Percentiles rank a stretch among this genome's conserved stretches.
phyloP scores from a whole-genome alignment of 2,888 invertebrate species.

The Ornithoptera priamus region DNA sequence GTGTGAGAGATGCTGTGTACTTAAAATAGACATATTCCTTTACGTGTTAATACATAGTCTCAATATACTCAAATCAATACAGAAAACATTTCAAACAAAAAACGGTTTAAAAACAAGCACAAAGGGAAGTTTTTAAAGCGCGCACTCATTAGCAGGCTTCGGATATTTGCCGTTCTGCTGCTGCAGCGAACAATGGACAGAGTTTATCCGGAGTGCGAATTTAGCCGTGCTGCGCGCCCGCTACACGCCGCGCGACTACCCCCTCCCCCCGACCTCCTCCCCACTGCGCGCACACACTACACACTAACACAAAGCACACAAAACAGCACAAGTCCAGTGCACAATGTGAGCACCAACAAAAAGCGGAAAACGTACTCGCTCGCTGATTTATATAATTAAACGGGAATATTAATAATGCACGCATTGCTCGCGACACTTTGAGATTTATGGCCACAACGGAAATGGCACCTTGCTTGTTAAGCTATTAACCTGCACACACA shows the following conservation, averaged over 20 bases:
- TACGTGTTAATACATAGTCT: too few species aligned
- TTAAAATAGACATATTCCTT: too few species aligned
- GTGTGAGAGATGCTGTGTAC: too few species aligned
- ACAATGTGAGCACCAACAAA: constrained; percentile 22
- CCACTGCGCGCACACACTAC: neutral
- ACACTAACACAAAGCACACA: constrained; percentile 5
- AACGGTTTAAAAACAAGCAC: constrained; percentile 14
- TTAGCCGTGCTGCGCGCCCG: constrained; percentile 1
- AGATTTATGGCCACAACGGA: too few species aligned
- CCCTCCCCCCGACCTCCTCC: too few species aligned
- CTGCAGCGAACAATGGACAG: constrained; percentile 12
- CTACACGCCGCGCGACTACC: too few species aligned
- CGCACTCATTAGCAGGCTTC: constrained; percentile 23
- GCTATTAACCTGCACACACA: too few species aligned
- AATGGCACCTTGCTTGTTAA: too few species aligned
- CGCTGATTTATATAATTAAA: too few species aligned
- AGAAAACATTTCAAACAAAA: constrained; percentile 10
- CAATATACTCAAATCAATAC: neutral
- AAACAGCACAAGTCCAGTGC: constrained; percentile 2
- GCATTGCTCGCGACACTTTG: too few species aligned
- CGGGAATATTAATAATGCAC: too few species aligned
- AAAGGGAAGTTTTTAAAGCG: constrained; percentile 20
- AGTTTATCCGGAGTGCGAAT: constrained; percentile 18
- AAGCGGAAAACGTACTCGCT: neutral
- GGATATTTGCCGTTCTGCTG: constrained; percentile 9